Evolutionary conservation across 2,797 vertebrate species (phyloP), one percentile per base, ranked within the genome.

Genomic region (Myotis findleyi): DNA sequence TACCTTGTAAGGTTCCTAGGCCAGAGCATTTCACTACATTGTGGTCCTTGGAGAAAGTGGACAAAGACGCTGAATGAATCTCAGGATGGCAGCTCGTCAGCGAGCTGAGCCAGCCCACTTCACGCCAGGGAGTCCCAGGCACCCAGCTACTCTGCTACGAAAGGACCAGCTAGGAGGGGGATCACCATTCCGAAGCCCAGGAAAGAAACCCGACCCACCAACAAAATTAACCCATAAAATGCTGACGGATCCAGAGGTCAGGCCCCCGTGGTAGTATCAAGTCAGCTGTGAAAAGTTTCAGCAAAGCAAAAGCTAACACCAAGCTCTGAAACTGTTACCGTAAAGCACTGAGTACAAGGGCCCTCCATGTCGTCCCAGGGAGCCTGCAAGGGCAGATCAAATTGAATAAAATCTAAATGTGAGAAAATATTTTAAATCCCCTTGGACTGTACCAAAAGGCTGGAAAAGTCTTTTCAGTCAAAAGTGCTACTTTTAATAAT

Each of bases 221-320:
- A 97, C 95, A 95, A 96, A 98, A 98, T 99, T 99, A 99, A 99
- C 98, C 98, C 97, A 97, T 98, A 89, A 98, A 98, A 98, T 97
- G 98, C 98, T 95, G 97, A 87, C 97, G 85, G 95, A 97, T 75
- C 0, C 27, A 91, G 97, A 97, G 98, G 98, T 98, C 97, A 98
- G 94, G 94, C 59, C 95, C 62, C 79, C 81, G 91, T 64, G 97
- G 96, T 66, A 83, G 95, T 94, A 96, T 91, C 95, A 88, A 98
- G 98, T 98, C 97, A 98, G 92, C 93, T 97, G 97, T 97, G 97
- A 97, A 93, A 97, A 97, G 97, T 97, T 98, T 96, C 96, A 93
- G 97, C 0, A 5, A 30, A 96, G 86, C 91, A 93, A 86, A 95
- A 98, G 96, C 44, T 87, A 66, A 97, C 91, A 94, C 69, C 91